A percentile compares a stretch with the other conserved stretches of the same genome.
These are phyloP conservation scores for Thysanoteuthis rhombus DNA, from an alignment of 2,888 invertebrate species.

Conservation along the genomic window DNA sequence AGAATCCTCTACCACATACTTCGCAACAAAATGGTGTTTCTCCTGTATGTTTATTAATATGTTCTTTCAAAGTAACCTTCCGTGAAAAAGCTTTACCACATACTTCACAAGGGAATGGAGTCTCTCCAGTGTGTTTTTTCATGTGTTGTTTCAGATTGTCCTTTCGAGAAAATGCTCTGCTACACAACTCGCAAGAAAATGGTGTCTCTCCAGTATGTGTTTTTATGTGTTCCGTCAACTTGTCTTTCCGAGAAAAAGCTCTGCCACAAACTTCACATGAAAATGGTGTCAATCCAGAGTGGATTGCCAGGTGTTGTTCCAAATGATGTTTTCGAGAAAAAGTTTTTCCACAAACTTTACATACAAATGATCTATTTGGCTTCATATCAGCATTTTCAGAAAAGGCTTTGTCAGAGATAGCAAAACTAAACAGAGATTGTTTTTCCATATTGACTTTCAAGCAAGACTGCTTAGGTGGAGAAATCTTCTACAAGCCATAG, in stretches of 20 bases:
- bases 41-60: neutral
- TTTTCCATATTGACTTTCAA: neutral
- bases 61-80: neutral
- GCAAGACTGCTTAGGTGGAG: no score
- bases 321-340: neutral
- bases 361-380: neutral
- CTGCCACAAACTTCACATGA: neutral
- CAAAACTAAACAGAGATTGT: neutral
- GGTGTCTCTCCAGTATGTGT: neutral
- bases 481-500: neutral
- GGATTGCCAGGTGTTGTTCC: neutral
- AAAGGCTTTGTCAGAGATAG: neutral
- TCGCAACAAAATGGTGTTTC: slow-evolving; percentile 24
- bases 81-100: neutral
- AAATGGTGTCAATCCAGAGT: neutral
- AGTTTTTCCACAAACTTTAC: neutral
- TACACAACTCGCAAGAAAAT: neutral
- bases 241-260: neutral
- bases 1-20: slow-evolving; percentile 13
- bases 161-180: neutral
- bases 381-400: neutral
- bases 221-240: neutral
- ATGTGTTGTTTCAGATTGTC: neutral
- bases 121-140: neutral
- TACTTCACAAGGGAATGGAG: neutral